phyloP scores from a whole-genome alignment of 2,888 invertebrate genomes.

The Cecidostiba fungosa region DNA sequence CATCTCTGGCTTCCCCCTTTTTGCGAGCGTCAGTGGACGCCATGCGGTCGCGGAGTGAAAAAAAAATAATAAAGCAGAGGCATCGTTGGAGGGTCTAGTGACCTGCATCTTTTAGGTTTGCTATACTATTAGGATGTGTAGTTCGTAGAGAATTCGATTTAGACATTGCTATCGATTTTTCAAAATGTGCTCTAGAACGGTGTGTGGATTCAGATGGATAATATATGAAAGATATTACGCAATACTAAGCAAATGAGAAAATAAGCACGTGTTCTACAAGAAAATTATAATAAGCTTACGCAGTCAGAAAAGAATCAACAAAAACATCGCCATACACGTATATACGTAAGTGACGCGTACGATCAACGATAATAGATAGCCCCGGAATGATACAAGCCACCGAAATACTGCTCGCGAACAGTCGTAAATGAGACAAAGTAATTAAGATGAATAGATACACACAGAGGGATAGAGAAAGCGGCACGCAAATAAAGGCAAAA shows the following conservation, averaged over 20 bases:
- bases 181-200: too few relatives aligned
- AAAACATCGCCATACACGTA: background rate
- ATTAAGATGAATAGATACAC: conserved; percentile 45
- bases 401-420: conserved; percentile 12
- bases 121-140: too few relatives aligned
- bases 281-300: background rate
- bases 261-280: too few relatives aligned
- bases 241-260: too few relatives aligned
- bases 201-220: too few relatives aligned
- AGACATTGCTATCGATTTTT: too few relatives aligned
- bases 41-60: background rate
- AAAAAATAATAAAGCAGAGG: conserved; percentile 4
- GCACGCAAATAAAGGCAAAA: background rate
- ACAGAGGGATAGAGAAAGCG: conserved; percentile 6
- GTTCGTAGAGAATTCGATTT: too few relatives aligned
- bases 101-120: conserved; percentile 64
- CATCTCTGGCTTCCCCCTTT: conserved; percentile 2
- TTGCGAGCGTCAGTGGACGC: background rate
- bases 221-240: too few relatives aligned
- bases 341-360: background rate
- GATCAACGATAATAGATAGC: background rate
- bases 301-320: background rate
- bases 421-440: conserved; percentile 57
- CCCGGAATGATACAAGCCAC: background rate
- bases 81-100: conserved; percentile 35